Percentiles rank a stretch among this genome's conserved stretches.
These are phyloP conservation scores for Poeciliopsis presidionis DNA, from an alignment of 2,797 vertebrate genomes.

Conservation along the genomic window DNA sequence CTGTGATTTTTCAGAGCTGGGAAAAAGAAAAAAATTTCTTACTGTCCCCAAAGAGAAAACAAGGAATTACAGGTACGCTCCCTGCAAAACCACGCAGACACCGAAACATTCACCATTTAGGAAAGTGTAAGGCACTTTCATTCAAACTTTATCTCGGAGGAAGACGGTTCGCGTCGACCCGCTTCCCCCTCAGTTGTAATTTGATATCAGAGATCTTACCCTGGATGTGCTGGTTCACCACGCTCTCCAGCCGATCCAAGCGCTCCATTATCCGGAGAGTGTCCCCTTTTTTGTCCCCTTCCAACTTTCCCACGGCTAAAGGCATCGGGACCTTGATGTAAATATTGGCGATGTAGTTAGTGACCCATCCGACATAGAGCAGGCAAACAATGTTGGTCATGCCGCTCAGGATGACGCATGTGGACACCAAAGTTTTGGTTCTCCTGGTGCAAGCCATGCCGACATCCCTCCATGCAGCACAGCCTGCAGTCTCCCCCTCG, in stretches of 20 bases:
- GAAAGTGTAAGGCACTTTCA: neutral
- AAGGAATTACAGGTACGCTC: neutral
- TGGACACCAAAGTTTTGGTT: slow-evolving; percentile 99
- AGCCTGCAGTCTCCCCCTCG: slow-evolving; percentile 57
- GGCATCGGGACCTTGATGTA: slow-evolving; percentile 95
- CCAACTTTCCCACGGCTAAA: slow-evolving; percentile 90
- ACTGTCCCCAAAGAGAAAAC: neutral
- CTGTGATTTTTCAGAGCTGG: neutral
- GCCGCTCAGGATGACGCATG: slow-evolving; percentile 97
- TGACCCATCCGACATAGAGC: slow-evolving; percentile 98
- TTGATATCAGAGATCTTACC: slow-evolving; percentile 76
- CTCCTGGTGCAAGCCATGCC: slow-evolving; percentile 99
- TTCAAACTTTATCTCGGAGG: slow-evolving; percentile 37
- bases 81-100: neutral
- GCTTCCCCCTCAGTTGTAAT: neutral
- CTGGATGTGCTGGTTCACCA: slow-evolving; percentile 98
- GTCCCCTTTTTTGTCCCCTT: slow-evolving; percentile 92
- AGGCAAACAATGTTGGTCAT: slow-evolving; percentile 98
- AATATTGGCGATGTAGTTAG: slow-evolving; percentile 96
- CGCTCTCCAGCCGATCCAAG: slow-evolving; percentile 94
- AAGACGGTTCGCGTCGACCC: neutral
- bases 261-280: slow-evolving; percentile 95
- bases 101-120: neutral
- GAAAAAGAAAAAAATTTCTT: no score
- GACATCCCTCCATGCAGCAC: slow-evolving; percentile 90